A percentile compares a stretch with the other conserved stretches of the same genome.
phyloP scores from a whole-genome alignment of 2,797 vertebrate genomes.

The Lepus oiostolus region DNA sequence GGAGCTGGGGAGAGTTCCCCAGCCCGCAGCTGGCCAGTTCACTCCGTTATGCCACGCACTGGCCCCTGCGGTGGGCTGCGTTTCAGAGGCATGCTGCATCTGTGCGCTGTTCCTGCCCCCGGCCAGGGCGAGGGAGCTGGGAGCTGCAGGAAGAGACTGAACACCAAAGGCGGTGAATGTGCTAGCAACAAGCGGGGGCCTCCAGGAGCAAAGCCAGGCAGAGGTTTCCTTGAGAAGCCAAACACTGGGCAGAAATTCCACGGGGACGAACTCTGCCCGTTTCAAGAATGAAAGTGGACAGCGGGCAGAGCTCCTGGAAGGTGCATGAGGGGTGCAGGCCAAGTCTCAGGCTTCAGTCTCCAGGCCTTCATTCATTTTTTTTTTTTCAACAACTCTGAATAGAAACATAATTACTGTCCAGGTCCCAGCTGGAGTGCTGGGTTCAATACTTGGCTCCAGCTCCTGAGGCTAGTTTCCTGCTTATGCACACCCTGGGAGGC shows the following conservation, averaged over 20 bases:
- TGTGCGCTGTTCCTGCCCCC: background rate
- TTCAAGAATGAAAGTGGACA: slow-evolving; percentile 39
- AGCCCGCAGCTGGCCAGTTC: background rate
- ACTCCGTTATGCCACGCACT: background rate
- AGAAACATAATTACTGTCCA: slow-evolving; percentile 38
- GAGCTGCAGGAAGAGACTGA: background rate
- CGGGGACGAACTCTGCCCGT: slow-evolving; percentile 1
- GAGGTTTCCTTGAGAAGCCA: slow-evolving; percentile 21
- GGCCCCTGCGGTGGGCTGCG: background rate
- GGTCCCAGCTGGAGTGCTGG: background rate
- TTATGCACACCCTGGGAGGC: too few relatives aligned
- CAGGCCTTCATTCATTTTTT: background rate
- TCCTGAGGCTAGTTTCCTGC: too few relatives aligned
- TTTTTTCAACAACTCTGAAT: background rate
- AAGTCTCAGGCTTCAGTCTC: background rate
- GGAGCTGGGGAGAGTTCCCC: background rate
- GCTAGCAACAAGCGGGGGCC: background rate
- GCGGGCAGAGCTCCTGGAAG: background rate
- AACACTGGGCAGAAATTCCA: background rate
- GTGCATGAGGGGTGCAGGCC: rapidly evolving
- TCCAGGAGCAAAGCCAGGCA: slow-evolving; percentile 61
- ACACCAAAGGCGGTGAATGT: background rate
- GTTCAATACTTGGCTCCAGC: too few relatives aligned
- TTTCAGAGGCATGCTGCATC: background rate
- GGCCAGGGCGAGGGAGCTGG: background rate